Evolutionary conservation across 2,888 invertebrate genomes (phyloP), one percentile per base, ranked within the genome.

Genomic region (Parnassius mnemosyne): DNA sequence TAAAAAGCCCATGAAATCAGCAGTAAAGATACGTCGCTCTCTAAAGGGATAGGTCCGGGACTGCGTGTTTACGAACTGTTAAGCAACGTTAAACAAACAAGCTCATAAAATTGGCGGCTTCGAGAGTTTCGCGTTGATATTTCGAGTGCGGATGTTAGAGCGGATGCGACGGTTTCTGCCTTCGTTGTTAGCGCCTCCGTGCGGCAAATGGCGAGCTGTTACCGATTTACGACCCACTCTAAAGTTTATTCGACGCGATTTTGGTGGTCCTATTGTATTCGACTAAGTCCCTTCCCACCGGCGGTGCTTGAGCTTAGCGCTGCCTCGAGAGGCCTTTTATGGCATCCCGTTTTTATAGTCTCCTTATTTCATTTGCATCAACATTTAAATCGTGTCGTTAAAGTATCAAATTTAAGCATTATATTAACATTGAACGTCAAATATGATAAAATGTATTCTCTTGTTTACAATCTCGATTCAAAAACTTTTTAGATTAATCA

Each of bases 231-330:
- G 79, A 79, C 81, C 87, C 87, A 87, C 90, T 89, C 89, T 84
- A 79, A 87, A 87, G 75, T 86, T 86, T 83, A 87, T 87, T 81
- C 84, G 78, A 79, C 77, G 79, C 86, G 79, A 83, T 85, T 87
- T 79, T 83, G 90, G 90, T 90, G 90, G 90, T 91, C 90, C 89
- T 81, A 88, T 91, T 90, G 89, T 90, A 74, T 83, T 79, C 71
- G 70, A 62, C 74, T 82, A 83, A 84, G 82, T 72, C 83, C 78
- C 77, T 76, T 77, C 78, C 72, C 73, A 71, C 72, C 74, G 81
- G 68, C 69, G 77, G 10, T 11, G 72, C 69, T 71, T 68, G 73
- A 74, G 84, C 85, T 84, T 78, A 84, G 75, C 74, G 72, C 72
- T 66, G 78, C 75, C 80, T 80, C 81, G 68, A 78, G 77, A 76